phyloP scores from a whole-genome alignment of 2,888 invertebrate species.

The Morpho deidamia region DNA sequence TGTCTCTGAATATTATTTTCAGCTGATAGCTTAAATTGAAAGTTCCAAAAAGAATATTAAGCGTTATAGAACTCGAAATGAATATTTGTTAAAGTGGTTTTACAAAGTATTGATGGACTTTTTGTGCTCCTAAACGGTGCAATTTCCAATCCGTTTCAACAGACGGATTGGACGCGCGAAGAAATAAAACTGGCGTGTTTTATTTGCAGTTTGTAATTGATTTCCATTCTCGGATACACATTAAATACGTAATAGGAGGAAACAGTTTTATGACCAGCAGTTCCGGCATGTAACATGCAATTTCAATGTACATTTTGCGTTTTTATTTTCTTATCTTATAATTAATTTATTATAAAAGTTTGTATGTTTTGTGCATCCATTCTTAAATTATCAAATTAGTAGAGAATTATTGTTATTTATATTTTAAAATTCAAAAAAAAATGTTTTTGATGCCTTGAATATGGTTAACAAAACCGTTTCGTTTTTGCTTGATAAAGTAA shows the following conservation, averaged over 20 bases:
- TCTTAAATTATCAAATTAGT: no score
- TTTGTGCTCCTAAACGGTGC: conserved; percentile 11
- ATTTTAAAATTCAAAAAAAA: no score
- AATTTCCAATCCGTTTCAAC: conserved; percentile 15
- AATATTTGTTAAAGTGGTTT: conserved; percentile 13
- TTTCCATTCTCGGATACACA: conserved; percentile 9
- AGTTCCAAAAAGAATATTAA: not conserved
- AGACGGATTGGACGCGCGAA: conserved; percentile 12
- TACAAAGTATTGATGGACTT: conserved; percentile 6
- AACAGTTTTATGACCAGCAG: conserved; percentile 1
- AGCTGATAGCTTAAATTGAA: no score
- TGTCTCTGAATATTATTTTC: not conserved
- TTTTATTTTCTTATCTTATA: not conserved
- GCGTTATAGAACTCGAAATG: not conserved
- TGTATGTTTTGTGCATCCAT: no score
- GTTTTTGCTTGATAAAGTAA: no score
- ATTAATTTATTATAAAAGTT: no score
- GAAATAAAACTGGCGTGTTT: conserved; percentile 18
- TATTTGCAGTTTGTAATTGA: conserved; percentile 18
- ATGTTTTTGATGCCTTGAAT: no score
- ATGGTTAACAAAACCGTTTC: no score
- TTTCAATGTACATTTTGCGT: not conserved
- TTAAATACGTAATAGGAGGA: conserved; percentile 10
- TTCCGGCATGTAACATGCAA: not conserved
- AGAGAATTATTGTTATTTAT: no score